Conservation (phyloP, 2,888 invertebrate genomes). For the Amblyteles armatorius region DNA sequence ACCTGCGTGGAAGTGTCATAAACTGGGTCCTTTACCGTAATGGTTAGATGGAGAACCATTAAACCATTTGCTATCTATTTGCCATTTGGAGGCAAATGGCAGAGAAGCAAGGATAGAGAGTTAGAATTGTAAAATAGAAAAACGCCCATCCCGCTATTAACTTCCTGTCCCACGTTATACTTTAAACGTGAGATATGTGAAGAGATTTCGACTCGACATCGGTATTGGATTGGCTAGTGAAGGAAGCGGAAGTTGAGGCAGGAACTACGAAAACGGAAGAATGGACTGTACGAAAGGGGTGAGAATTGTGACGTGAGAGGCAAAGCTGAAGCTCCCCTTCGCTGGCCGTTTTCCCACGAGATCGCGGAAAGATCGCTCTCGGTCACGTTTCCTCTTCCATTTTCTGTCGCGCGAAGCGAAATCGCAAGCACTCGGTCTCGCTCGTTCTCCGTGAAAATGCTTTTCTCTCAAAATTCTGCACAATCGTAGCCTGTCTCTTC, state of each 20-base stretch:
- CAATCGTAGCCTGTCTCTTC: not conserved
- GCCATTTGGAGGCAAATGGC: slow-evolving; percentile 8
- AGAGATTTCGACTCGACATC: slow-evolving; percentile 73
- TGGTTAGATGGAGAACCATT: slow-evolving; percentile 29
- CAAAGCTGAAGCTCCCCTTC: slow-evolving; percentile 19
- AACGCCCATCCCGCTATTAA: slow-evolving; percentile 67
- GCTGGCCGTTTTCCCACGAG: slow-evolving; percentile 19
- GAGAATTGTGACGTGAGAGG: slow-evolving; percentile 44
- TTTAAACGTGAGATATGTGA: slow-evolving; percentile 79
- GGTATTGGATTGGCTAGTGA: slow-evolving; percentile 72
- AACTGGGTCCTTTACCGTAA: too few relatives aligned
- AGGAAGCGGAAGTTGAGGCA: not conserved
- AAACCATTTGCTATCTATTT: too few relatives aligned
- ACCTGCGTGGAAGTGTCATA: too few relatives aligned
- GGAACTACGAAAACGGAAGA: slow-evolving; percentile 4
- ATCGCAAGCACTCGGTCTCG: slow-evolving; percentile 1
- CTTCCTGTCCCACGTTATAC: slow-evolving; percentile 74
- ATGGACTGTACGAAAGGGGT: slow-evolving; percentile 4
- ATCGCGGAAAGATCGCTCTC: slow-evolving; percentile 3
- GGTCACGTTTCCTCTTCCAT: slow-evolving; percentile 22
- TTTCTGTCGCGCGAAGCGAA: slow-evolving; percentile 9
- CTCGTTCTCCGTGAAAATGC: slow-evolving; percentile 15
- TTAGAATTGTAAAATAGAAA: slow-evolving; percentile 14
- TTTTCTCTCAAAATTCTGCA: slow-evolving; percentile 20
- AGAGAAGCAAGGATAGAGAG: slow-evolving; percentile 15